Evolutionary conservation across 2,888 invertebrate genomes (phyloP), one percentile per base, ranked within the genome.

Genomic region (Tetramorium bicarinatum): DNA sequence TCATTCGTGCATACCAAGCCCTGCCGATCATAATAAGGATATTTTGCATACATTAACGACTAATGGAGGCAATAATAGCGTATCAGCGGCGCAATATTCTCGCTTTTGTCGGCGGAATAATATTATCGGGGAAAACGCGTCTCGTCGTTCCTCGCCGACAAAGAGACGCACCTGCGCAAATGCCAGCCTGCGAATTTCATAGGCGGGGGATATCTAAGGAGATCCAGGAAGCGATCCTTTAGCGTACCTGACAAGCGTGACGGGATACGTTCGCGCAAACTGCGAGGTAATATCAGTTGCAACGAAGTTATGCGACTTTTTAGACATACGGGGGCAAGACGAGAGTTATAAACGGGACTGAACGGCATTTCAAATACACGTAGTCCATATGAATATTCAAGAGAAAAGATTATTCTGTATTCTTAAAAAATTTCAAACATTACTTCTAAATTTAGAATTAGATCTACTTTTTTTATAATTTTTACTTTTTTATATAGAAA

Each of bases 11-110:
- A 61, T 75, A 80, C 77, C 71, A 34, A 56, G 66, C 15, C 25
- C 47, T 34, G 74, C 88, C 86, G 87, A 49, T 85, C 85, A 93
- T 94, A 94, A 94, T 94, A 94, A 94, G 93, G 93, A 93, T 93
- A 93, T 93, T 94, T 93, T 93, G 93, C 94, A 94, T 94, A 93
- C 87, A 93, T 94, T 94, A 94, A 92, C 90, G 90, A 90, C 91
- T 92, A 94, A 93, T 93, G 91, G 92, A 90, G 88, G 89, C 90
- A 92, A 91, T 92, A 91, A 91, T 87, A 77, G 88, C 83, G 86
- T 87, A 88, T 90, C 90, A 84, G 79, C 84, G 84, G 62, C 83
- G 83, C 87, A 88, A 91, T 90, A 87, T 83, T 79, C 82, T 82
- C 77, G 87, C 91, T 92, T 93, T 92, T 93, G 93, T 92, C 92